phyloP scores from a whole-genome alignment of 2,113 vertebrate genomes.

The Acanthochromis polyacanthus region DNA sequence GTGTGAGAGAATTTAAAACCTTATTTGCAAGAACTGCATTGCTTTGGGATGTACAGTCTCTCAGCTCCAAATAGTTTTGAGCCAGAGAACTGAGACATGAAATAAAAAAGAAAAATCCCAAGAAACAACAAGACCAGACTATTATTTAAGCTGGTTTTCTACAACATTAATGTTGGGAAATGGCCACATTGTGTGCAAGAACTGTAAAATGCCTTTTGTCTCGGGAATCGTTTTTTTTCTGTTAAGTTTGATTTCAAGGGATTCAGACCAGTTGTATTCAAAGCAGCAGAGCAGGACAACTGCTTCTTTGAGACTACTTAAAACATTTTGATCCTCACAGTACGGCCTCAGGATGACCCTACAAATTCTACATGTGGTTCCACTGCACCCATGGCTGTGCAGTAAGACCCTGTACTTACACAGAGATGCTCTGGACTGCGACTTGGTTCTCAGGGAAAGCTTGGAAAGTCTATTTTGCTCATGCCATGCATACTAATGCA shows the following conservation, averaged over 20 bases:
- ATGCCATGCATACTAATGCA: constrained; percentile 67
- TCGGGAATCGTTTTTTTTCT: neutral
- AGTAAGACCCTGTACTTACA: constrained; percentile 18
- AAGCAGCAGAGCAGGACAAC: constrained; percentile 24
- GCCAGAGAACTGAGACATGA: neutral
- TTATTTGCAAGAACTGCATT: constrained; percentile 12
- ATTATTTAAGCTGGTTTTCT: constrained; percentile 15
- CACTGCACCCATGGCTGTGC: constrained; percentile 42
- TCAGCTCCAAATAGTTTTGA: neutral
- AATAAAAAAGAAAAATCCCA: neutral
- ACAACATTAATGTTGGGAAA: constrained; percentile 11
- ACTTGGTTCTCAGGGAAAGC: constrained; percentile 42
- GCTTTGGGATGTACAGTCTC: constrained; percentile 1
- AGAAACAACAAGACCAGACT: constrained; percentile 24
- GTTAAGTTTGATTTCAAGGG: constrained; percentile 34
- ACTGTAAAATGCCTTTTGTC: constrained; percentile 13
- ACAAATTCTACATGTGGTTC: constrained; percentile 12
- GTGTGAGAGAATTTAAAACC: constrained; percentile 14
- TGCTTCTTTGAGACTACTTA: constrained; percentile 35
- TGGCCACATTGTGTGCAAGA: constrained; percentile 14
- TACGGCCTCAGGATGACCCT: constrained; percentile 48
- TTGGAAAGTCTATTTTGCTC: constrained; percentile 27
- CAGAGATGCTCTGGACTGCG: constrained; percentile 37
- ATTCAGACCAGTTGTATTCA: constrained; percentile 32
- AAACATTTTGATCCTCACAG: constrained; percentile 23